These are phyloP conservation scores for Trogon melanurus DNA, from an alignment of 2,113 vertebrate species.

Conservation along the genomic window DNA sequence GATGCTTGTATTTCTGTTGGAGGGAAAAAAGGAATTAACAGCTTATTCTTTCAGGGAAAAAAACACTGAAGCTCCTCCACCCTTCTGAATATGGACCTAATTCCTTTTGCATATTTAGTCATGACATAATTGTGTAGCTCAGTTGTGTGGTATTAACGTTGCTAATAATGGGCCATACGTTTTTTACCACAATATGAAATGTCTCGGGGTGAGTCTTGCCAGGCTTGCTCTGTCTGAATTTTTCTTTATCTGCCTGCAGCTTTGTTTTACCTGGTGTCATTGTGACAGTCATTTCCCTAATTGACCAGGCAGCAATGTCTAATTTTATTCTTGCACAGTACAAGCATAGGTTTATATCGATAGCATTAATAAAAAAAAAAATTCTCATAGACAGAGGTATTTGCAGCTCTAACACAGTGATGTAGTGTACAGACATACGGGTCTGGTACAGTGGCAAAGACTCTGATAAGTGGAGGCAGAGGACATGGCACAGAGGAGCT, in stretches of 20 bases:
- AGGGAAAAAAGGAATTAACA: not conserved
- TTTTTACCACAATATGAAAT: not conserved
- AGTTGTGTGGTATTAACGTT: not conserved
- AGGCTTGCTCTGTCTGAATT: not conserved
- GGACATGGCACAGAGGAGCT: not conserved
- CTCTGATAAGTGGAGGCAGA: not conserved
- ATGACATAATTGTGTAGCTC: not conserved
- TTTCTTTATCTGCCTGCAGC: not conserved
- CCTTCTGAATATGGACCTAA: not conserved
- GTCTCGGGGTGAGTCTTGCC: not conserved
- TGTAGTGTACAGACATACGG: not conserved
- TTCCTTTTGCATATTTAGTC: not conserved
- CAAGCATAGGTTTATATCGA: not conserved
- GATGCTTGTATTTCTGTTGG: not conserved
- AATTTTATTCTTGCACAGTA: not conserved
- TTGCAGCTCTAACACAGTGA: accelerated
- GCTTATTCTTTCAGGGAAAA: not conserved
- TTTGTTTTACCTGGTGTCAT: not conserved
- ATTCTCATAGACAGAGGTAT: accelerated
- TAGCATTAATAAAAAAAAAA: not conserved
- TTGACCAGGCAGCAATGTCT: not conserved
- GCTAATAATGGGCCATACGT: not conserved
- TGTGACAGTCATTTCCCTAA: not conserved
- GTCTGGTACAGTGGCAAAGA: not conserved
- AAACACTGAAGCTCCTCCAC: not conserved